Base-by-base conservation (phyloP, 2,888 invertebrate species). In the Cryptus viduatorius region DNA sequence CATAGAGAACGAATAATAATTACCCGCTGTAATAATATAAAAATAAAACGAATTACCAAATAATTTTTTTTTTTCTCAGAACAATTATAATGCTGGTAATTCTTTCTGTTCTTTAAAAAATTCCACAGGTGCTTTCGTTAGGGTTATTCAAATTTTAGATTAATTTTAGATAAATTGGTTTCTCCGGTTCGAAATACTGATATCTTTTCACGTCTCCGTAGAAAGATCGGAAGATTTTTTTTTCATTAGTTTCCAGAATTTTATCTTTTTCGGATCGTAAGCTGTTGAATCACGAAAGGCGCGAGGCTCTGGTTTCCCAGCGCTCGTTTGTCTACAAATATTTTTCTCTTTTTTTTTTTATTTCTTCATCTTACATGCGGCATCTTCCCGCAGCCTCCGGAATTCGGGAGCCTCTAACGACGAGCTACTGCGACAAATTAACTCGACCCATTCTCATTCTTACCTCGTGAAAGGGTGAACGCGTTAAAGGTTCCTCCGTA, bases 401-500 rank as follows among this genome's bases (percentile, higher is more conserved):
- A 48, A 75, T 75, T 48, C 73, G 73, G 73, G 48, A 64, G 64
- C 61, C 46, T 16, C 4, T 4, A 4, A 31, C 46, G 37, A 61
- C 46, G 29, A 61, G n/a, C 16, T 14, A 59, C 53, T 19, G 46
- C 14, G 7, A 46, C 59, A 78, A 53, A 56, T 72, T 71, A 37
- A 82, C 76, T 19, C 24, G 31, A 72, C 67, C 19, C 19, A 16
- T 79, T 42, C 67, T 83, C 59, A 84, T 79, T 82, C 79, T 19
- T 77, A 76, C 44, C 83, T 75, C 83, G 78, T 80, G 48, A 48
- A 80, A 80, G 53, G 72, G 77, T 68, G 68, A 71, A 19, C 79
- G 67, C 76, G 69, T 81, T 75, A 79, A 79, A 37, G 37, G 78
- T 79, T 84, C 76, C 44, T 75, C 76, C 48, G 82, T 85, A 89